A percentile compares a stretch with the other conserved stretches of the same genome.
Evolutionary conservation across 37 sponge, comb jelly and placozoan genomes (phyloP).

Genomic region (Cladorhizidae sp.): DNA sequence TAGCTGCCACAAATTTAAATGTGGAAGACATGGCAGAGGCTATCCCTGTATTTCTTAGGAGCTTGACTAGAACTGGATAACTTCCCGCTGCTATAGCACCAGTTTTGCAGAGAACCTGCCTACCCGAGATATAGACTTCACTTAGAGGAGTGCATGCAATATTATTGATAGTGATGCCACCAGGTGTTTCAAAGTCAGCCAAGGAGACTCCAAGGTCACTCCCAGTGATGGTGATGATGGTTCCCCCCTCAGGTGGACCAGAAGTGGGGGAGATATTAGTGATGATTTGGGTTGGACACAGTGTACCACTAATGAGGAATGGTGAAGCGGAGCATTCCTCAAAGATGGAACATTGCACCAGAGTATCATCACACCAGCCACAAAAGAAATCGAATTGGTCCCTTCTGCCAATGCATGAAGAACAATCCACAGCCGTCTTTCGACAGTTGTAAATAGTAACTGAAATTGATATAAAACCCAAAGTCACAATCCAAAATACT

Average conservation of each 20-base stretch:
- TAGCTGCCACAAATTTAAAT: conserved; percentile 23
- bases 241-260: conserved; percentile 50
- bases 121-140: conserved; percentile 33
- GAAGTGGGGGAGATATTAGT: conserved; percentile 39
- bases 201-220: conserved; percentile 63
- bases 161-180: conserved; percentile 21
- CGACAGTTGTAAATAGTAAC: conserved; percentile 51
- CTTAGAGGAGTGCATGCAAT: conserved; percentile 20
- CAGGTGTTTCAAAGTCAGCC: conserved; percentile 8
- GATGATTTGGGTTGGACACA: conserved; percentile 53
- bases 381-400: conserved; percentile 35
- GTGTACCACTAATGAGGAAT: background rate
- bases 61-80: background rate
- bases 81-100: background rate
- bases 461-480: background rate
- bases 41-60: background rate
- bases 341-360: background rate
- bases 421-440: conserved; percentile 22
- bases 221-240: conserved; percentile 61
- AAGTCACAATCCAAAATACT: no score
- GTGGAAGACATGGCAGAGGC: background rate
- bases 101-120: conserved; percentile 35
- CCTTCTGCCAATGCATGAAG: conserved; percentile 41
- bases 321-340: conserved; percentile 21
- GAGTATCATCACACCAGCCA: conserved; percentile 58